Base-by-base conservation (phyloP, 2,113 vertebrate genomes). In the Gorsachius goisagi region DNA sequence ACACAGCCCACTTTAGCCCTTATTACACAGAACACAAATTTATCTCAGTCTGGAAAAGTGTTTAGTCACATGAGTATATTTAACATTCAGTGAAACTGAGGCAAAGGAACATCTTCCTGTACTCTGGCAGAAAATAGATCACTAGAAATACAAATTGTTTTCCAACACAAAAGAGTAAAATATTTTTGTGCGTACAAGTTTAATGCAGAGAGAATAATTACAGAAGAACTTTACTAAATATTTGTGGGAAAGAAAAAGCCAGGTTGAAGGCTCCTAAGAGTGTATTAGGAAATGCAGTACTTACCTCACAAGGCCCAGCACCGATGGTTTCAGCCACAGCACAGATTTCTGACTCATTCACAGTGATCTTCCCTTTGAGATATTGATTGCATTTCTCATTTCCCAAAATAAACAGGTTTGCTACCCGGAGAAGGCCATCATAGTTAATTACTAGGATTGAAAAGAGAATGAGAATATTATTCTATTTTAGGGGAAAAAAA, bases 251-350 rank as follows among this genome's bases (percentile, higher is more conserved):
- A 69, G 16, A 82, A 85, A 45, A 9, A 50, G 2, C 2, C 9
- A 77, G 19, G 9, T 10, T 59, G 16, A 39, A 37, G 15, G 16
- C 5, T 87, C 10, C 33, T 50, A 58, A 39, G 76, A 49, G 41
- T 52, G 6, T 35, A 37, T 80, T 83, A 63, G 6, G 35, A 86
- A 53, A 50, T 39, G 6, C 9, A 23, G 6, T 84, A 55, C 93
- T 98, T 98, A 99, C 99, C 99, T 99, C 99, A 91, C 99, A 99
- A 73, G 99, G 99, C 77, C 99, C 99, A 93, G 99, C 95, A 88
- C 96, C 98, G n/a, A 98, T 97, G 53, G 98, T 98, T 94, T 97
- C 98, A 59, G 99, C 99, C 41, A 99, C 99, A 52, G 99, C 99
- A 95, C 99, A 99, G 94, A 99, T 98, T 98, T 99, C 99, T 81